Evolutionary conservation across 2,797 vertebrate species (phyloP), one percentile per base, ranked within the genome.

Genomic region (Xiphorhynchus erythropygius): DNA sequence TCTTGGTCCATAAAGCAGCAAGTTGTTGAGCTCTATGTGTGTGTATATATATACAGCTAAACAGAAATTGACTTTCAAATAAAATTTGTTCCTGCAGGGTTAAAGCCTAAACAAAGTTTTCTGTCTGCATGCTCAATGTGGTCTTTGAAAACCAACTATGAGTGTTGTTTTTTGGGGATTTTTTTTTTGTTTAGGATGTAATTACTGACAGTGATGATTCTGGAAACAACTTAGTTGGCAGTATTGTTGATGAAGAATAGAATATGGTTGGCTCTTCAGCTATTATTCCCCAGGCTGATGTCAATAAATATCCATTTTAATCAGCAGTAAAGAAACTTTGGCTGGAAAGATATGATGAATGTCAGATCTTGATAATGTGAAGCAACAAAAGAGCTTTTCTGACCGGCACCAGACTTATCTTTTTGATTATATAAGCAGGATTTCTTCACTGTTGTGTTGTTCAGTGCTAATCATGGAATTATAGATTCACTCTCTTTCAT

Each of bases 291-390:
- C 86, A 76, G 92, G 60, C 94, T 96, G 87, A 87, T 96, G 95
- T 96, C 94, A 92, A 96, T 97, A 97, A 97, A 96, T 96, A 95
- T n/a, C 87, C 93, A 83, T 96, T 97, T 95, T 93, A 94, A 96
- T 96, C 94, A 94, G 50, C 95, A 95, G 78, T 92, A 96, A 96
- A 95, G 96, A 94, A 96, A 92, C 73, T 94, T 87, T 96, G 92
- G 94, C 95, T 96, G 87, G 84, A 77, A 93, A 93, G 88, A 93
- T 92, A 84, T 10, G 94, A 90, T 87, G 74, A 89, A 90, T 96
- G 88, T 97, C 86, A 90, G 77, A 93, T 93, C 90, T 90, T 92
- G 91, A 87, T 96, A 95, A 96, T 87, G 91, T 87, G 56, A 93
- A 92, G 90, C 84, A 86, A 90, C 93, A 93, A 80, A 95, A 91